A percentile compares a stretch with the other conserved stretches of the same genome.
phyloP scores from a whole-genome alignment of 2,113 vertebrate genomes.

The Cyrtonyx montezumae region DNA sequence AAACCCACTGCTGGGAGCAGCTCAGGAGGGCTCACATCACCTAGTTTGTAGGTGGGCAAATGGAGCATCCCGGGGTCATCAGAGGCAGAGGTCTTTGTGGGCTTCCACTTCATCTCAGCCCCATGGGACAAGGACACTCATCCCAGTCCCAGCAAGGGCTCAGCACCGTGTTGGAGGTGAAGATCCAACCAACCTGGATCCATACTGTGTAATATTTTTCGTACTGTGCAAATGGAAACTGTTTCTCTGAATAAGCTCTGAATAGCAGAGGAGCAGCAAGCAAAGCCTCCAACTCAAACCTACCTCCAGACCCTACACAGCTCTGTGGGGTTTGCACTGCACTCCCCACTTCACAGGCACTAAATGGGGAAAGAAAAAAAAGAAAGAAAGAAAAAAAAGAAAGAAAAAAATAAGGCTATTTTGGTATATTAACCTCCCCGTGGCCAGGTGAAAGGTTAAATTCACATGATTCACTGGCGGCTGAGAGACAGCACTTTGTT shows the following conservation, averaged over 20 bases:
- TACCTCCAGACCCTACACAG: not conserved
- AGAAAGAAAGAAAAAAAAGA: too few species aligned
- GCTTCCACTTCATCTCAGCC: not conserved
- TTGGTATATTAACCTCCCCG: slow-evolving; percentile 60
- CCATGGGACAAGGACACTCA: not conserved
- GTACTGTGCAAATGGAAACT: not conserved
- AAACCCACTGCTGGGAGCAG: not conserved
- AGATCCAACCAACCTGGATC: not conserved
- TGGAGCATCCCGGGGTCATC: not conserved
- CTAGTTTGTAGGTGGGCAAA: not conserved
- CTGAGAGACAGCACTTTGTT: slow-evolving; percentile 79
- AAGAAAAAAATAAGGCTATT: slow-evolving; percentile 17
- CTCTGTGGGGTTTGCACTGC: accelerated
- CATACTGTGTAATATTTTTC: not conserved
- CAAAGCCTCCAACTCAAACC: not conserved
- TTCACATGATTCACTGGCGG: slow-evolving; percentile 71
- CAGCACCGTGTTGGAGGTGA: accelerated
- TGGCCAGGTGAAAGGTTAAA: slow-evolving; percentile 76
- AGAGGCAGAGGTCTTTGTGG: accelerated
- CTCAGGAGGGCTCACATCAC: not conserved
- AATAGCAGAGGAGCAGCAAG: not conserved
- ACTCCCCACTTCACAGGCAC: not conserved
- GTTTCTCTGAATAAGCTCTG: not conserved
- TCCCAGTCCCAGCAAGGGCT: not conserved
- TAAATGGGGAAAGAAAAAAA: not conserved